These are phyloP conservation scores for Leptodactylus fallax DNA, from an alignment of 2,797 vertebrate genomes.

Conservation along the genomic window DNA sequence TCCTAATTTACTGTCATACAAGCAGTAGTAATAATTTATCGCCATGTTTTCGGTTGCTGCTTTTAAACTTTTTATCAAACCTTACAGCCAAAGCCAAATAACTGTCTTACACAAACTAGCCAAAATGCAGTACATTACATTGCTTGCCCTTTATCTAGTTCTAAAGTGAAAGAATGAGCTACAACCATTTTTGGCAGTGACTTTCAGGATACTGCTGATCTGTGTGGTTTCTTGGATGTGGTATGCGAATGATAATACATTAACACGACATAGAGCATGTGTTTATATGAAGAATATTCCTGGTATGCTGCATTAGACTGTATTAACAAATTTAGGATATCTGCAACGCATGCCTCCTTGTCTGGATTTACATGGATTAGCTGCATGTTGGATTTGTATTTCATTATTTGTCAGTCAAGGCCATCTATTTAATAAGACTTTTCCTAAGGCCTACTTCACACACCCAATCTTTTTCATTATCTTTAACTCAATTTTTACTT, in stretches of 20 bases:
- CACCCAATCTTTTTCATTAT: too few species aligned
- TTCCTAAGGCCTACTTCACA: too few species aligned
- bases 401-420: not conserved
- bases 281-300: constrained; percentile 25
- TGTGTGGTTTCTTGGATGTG: constrained; percentile 28
- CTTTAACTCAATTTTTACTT: too few species aligned
- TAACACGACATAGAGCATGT: constrained; percentile 26
- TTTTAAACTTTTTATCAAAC: not conserved
- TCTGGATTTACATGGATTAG: not conserved
- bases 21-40: not conserved
- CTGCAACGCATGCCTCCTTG: not conserved
- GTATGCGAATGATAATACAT: constrained; percentile 47
- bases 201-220: constrained; percentile 24
- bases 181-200: constrained; percentile 45
- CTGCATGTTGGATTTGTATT: not conserved
- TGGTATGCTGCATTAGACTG: constrained; percentile 14
- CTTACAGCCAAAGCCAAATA: constrained; percentile 7
- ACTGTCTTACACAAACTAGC: not conserved
- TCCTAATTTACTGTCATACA: not conserved
- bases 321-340: not conserved
- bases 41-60: constrained; percentile 8
- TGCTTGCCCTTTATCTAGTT: constrained; percentile 3
- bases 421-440: not conserved
- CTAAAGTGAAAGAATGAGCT: not conserved
- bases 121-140: not conserved